Percentiles rank a stretch among this genome's conserved stretches.
These are phyloP conservation scores for Agriopis aurantiaria DNA, from an alignment of 2,888 invertebrate species.

Conservation along the genomic window DNA sequence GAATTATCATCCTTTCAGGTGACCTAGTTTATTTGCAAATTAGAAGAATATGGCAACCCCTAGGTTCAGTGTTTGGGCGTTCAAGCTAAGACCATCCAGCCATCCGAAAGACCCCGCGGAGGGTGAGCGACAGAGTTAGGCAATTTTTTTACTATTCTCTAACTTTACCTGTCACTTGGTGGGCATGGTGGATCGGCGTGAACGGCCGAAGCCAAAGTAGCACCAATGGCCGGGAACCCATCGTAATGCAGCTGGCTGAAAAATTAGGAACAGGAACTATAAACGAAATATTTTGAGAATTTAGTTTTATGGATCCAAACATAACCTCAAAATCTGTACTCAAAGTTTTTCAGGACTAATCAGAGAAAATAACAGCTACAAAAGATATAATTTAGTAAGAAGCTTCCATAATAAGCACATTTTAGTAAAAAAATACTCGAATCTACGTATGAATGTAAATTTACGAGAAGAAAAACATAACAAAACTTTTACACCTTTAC, in stretches of 20 bases:
- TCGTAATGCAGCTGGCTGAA: slow-evolving; percentile 98
- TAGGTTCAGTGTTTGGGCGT: background rate
- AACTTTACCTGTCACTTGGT: slow-evolving; percentile 92
- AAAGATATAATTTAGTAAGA: background rate
- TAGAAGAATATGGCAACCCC: no score
- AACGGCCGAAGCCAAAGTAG: slow-evolving; percentile 92
- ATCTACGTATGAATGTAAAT: background rate
- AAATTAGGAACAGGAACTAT: slow-evolving; percentile 16
- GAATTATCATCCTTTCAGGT: no score
- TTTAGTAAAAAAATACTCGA: background rate
- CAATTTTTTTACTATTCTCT: no score
- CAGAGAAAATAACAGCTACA: background rate
- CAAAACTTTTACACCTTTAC: slow-evolving; percentile 63
- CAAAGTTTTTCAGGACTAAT: background rate
- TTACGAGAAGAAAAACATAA: background rate
- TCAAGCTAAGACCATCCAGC: background rate
- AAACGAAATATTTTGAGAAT: background rate
- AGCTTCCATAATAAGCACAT: background rate
- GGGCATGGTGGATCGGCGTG: slow-evolving; percentile 98
- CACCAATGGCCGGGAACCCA: slow-evolving; percentile 97
- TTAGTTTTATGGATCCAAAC: background rate
- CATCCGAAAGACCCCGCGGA: background rate
- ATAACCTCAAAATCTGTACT: slow-evolving; percentile 36
- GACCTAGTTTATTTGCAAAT: no score
- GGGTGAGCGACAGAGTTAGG: no score